Conservation (phyloP, 1,140 invertebrate species). For the Aradophagus sp. region DNA sequence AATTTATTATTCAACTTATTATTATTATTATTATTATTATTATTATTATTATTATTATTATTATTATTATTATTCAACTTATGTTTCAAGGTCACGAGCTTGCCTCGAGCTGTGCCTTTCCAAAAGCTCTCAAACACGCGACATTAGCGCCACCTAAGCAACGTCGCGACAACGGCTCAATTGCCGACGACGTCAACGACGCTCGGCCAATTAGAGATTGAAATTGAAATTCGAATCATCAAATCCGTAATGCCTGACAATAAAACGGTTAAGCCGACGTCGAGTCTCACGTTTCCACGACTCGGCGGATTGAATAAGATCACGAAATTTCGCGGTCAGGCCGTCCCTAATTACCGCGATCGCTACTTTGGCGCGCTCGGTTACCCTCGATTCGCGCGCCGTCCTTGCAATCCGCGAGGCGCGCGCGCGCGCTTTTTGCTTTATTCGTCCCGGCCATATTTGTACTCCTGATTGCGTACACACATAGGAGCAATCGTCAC, state of each 20-base stretch:
- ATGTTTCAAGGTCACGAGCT: too few relatives aligned
- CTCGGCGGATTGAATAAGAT: slow-evolving; percentile 68
- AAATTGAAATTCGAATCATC: too few relatives aligned
- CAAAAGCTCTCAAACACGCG: too few relatives aligned
- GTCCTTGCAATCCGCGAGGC: slow-evolving; percentile 59
- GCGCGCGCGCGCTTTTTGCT: slow-evolving; percentile 19
- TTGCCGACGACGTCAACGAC: too few relatives aligned
- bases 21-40: too few relatives aligned
- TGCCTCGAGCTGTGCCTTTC: too few relatives aligned
- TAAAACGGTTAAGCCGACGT: slow-evolving; percentile 22
- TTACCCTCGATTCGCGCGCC: slow-evolving; percentile 66
- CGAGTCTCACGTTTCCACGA: slow-evolving; percentile 37
- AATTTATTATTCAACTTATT: too few relatives aligned
- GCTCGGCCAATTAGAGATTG: too few relatives aligned
- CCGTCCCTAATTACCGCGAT: slow-evolving; percentile 66
- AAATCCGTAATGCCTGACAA: slow-evolving; percentile 24
- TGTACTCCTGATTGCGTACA: slow-evolving; percentile 57
- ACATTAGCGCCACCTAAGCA: too few relatives aligned
- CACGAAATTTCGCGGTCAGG: slow-evolving; percentile 73
- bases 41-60: too few relatives aligned
- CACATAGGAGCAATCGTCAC: slow-evolving; percentile 54
- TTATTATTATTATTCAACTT: too few relatives aligned
- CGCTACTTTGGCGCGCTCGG: slow-evolving; percentile 55
- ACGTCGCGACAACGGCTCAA: too few relatives aligned
- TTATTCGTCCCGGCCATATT: slow-evolving; percentile 54